phyloP scores from a whole-genome alignment of 2,113 vertebrate genomes.

The Vicugna pacos region DNA sequence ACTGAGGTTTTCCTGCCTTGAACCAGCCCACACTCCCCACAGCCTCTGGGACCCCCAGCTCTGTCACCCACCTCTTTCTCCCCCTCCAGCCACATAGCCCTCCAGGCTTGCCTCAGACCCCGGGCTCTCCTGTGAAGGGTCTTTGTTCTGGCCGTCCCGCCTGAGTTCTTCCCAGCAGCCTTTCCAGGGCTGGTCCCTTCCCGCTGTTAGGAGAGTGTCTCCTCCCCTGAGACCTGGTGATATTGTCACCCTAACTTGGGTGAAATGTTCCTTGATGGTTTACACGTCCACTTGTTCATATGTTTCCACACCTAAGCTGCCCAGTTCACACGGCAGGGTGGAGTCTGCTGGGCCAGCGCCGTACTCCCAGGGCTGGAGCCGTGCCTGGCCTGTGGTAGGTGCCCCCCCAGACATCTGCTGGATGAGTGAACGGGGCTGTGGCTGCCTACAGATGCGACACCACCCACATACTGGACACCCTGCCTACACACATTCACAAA shows the following conservation, averaged over 20 bases:
- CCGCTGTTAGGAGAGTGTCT: background rate
- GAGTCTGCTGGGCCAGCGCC: rapidly evolving
- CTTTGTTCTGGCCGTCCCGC: background rate
- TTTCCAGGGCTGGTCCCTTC: background rate
- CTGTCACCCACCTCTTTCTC: too few relatives aligned
- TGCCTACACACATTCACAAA: too few relatives aligned
- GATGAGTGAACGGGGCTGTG: background rate
- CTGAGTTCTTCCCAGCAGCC: background rate
- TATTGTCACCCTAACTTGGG: background rate
- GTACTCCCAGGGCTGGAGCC: background rate
- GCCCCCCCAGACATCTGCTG: background rate
- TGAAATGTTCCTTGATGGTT: background rate
- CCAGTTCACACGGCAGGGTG: background rate
- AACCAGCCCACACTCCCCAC: background rate
- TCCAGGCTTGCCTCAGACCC: background rate
- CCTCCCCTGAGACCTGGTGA: background rate
- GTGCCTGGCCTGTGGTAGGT: background rate
- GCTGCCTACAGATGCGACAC: background rate
- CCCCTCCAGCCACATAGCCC: rapidly evolving
- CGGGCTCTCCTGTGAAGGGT: background rate
- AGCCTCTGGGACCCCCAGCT: background rate
- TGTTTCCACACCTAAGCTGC: background rate
- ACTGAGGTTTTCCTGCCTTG: background rate
- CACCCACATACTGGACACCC: background rate
- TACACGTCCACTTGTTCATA: background rate